Evolutionary conservation across 2,888 invertebrate genomes (phyloP), one percentile per base, ranked within the genome.

Genomic region (Thalpophila matura): DNA sequence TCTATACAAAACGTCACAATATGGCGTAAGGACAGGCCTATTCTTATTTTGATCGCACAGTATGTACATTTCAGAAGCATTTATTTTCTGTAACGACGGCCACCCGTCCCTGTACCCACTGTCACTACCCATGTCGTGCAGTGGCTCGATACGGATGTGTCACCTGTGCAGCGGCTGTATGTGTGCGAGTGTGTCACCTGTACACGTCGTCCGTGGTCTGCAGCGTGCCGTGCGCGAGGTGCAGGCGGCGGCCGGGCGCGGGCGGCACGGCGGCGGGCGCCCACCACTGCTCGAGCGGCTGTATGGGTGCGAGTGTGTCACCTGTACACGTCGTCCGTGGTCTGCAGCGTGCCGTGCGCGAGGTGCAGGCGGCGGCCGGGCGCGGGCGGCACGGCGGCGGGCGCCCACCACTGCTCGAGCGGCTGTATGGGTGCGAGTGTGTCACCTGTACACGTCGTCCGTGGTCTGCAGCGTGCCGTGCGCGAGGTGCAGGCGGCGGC

Each of bases 401-500:
- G 99, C 53, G 98, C 97, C 98, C 98, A 99, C 99, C 99, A 99
- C 93, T 98, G 98, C 45, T 99, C 97, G 61, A 99, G 99, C 96
- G 20, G 27, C 45, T 49, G 20, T 46, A 50, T 18, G 45, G 27
- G 43, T 53, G 58, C 16, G 57, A 38, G n/a, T 6, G 7, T 4
- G 40, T 46, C 27, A 88, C 90, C 87, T 80, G 85, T 90, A 90
- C 1, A 91, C 67, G 61, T 91, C 90, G 63, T 81, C 86, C 1
- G 94, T 97, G 97, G 87, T 79, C 83, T 86, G 86, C 77, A 89
- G 97, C 46, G 98, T 97, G 97, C 84, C 99, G 95, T 46, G 98
- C 97, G 88, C 97, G 96, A 92, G 90, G 97, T 98, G 85, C 98
- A 99, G 89, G 96, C 97, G 77, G 97, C 97, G 77, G 97, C 93